phyloP scores from a whole-genome alignment of 2,888 invertebrate species.

The Chloroclystis v-ata region DNA sequence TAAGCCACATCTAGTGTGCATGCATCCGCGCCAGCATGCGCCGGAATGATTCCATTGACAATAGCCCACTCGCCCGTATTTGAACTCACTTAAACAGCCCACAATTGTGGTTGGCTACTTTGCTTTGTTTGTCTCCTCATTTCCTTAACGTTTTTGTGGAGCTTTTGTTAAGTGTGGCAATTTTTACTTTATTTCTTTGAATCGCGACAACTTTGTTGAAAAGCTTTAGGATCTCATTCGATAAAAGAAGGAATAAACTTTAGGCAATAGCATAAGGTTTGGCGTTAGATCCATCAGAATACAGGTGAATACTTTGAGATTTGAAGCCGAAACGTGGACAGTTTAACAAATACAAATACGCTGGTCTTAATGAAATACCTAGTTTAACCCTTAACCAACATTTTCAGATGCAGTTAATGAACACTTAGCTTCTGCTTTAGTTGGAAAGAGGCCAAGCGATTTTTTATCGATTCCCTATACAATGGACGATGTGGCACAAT shows the following conservation, averaged over 20 bases:
- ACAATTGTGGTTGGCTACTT: conserved; percentile 50
- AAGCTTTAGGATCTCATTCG: too few relatives aligned
- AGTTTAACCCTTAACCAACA: too few relatives aligned
- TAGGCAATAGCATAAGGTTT: too few relatives aligned
- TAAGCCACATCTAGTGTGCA: not conserved
- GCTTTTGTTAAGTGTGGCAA: not conserved
- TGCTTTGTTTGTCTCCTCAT: conserved; percentile 52
- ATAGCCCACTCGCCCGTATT: conserved; percentile 59
- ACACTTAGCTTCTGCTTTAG: conserved; percentile 25
- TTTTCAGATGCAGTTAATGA: conserved; percentile 20
- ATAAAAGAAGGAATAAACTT: too few relatives aligned
- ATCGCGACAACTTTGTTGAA: not conserved
- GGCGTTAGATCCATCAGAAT: too few relatives aligned
- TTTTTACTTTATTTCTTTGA: not conserved
- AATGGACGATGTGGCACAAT: conserved; percentile 68
- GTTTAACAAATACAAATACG: too few relatives aligned
- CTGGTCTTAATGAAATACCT: too few relatives aligned
- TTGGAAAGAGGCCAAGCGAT: conserved; percentile 67
- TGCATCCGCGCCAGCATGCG: conserved; percentile 22
- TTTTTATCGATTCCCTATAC: conserved; percentile 73
- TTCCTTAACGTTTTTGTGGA: conserved; percentile 33
- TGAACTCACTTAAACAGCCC: conserved; percentile 67
- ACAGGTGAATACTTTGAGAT: too few relatives aligned
- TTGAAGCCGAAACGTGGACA: too few relatives aligned
- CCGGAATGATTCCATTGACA: conserved; percentile 58